These are phyloP conservation scores for Sardinella longiceps DNA, from an alignment of 2,797 vertebrate genomes.

Conservation along the genomic window DNA sequence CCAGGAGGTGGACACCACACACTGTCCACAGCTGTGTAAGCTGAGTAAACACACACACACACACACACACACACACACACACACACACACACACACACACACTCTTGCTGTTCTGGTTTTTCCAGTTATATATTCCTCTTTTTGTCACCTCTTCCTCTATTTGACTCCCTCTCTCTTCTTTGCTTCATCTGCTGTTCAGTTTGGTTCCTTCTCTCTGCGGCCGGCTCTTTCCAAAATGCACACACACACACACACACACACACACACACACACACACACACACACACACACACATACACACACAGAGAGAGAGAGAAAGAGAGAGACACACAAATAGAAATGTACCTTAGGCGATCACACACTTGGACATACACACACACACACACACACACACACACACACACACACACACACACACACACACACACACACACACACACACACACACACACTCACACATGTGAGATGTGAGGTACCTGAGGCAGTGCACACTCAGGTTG, in stretches of 20 bases:
- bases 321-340: background rate
- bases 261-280: background rate
- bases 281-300: constrained; percentile 4
- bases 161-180: background rate
- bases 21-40: background rate
- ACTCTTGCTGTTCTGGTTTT: background rate
- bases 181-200: background rate
- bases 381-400: background rate
- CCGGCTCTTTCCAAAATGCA: background rate
- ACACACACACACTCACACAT: background rate
- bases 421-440: background rate
- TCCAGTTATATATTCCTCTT: constrained; percentile 22
- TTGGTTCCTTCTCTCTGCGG: background rate
- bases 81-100: constrained; percentile 5
- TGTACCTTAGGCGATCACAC: too few relatives aligned
- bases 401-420: background rate
- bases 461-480: background rate
- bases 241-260: background rate
- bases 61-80: constrained; percentile 8
- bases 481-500: background rate
- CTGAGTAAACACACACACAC: background rate
- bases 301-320: background rate
- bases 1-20: background rate
- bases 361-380: background rate
- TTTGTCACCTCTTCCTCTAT: constrained; percentile 19